Evolutionary conservation across 2,113 vertebrate species (phyloP).

Genomic region (Callorhinus ursinus): DNA sequence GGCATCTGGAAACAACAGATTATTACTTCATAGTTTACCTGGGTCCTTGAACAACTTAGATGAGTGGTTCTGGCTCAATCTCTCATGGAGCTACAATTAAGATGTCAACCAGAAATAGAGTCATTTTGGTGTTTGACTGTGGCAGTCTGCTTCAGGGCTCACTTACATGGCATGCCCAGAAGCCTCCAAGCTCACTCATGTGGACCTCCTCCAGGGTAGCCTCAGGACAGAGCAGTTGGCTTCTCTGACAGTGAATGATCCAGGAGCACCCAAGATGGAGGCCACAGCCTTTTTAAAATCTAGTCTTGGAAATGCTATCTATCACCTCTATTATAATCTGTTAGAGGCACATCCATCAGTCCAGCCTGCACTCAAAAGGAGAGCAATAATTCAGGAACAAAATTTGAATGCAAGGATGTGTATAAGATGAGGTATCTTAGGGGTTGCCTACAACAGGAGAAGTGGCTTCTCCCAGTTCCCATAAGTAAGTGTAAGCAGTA

Average conservation of each 20-base stretch:
- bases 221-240: neutral
- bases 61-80: neutral
- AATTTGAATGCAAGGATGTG: neutral
- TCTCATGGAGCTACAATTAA: neutral
- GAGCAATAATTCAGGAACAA: neutral
- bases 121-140: neutral
- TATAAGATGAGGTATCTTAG: neutral
- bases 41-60: too few relatives aligned
- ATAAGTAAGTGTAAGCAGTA: neutral
- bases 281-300: neutral
- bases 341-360: neutral
- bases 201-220: neutral
- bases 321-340: neutral
- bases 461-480: neutral
- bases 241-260: neutral
- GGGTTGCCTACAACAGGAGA: rapidly evolving
- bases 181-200: rapidly evolving
- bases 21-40: neutral
- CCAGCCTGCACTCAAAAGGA: neutral
- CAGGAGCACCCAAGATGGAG: neutral
- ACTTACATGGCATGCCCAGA: neutral
- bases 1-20: neutral
- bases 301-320: neutral
- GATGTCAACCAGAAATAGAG: rapidly evolving
- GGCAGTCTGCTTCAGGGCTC: neutral